A percentile compares a stretch with the other conserved stretches of the same genome.
Conservation (phyloP, 2,888 invertebrate genomes). For the Scaptomyza cyrtandrae region DNA sequence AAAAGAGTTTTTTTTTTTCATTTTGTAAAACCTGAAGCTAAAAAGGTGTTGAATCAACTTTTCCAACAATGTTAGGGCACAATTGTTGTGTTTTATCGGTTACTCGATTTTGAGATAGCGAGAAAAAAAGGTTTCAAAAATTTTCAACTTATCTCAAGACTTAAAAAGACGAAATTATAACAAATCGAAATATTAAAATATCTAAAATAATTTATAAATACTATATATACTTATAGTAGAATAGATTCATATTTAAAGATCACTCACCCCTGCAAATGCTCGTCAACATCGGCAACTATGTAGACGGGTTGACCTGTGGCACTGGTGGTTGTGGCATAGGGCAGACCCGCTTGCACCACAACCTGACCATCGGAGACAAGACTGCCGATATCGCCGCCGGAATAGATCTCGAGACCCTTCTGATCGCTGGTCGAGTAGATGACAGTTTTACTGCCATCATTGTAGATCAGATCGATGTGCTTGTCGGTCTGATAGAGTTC, state of each 20-base stretch:
- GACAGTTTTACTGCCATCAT: slow-evolving; percentile 93
- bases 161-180: not conserved
- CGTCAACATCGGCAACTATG: slow-evolving; percentile 84
- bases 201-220: not conserved
- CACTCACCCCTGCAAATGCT: slow-evolving; percentile 84
- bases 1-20: no score
- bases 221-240: not conserved
- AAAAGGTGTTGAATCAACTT: no score
- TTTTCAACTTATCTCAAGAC: no score
- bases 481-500: slow-evolving; percentile 85
- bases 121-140: no score
- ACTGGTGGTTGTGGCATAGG: slow-evolving; percentile 82
- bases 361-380: slow-evolving; percentile 84
- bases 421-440: slow-evolving; percentile 92
- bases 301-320: slow-evolving; percentile 84
- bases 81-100: no score
- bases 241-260: not conserved
- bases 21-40: no score
- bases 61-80: no score
- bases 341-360: slow-evolving; percentile 84
- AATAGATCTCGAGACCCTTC: slow-evolving; percentile 90
- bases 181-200: not conserved
- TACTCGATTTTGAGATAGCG: no score
- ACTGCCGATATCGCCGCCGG: slow-evolving; percentile 83
- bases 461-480: slow-evolving; percentile 93